Conservation (phyloP, 2,113 vertebrate genomes). For the Chaetorhynchus papuensis region DNA sequence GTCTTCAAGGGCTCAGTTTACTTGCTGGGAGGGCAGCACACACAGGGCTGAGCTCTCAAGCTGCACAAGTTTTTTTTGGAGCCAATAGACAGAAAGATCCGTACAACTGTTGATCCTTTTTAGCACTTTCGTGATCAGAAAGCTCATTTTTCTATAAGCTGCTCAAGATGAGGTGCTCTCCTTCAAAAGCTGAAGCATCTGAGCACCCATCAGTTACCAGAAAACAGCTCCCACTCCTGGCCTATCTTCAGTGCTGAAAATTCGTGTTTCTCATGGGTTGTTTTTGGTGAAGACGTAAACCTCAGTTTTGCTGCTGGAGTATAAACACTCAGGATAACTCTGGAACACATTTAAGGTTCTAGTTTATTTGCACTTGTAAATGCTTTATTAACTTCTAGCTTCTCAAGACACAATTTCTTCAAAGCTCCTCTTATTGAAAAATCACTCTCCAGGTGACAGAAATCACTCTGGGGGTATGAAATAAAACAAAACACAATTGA, state of each 20-base stretch:
- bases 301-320: not conserved
- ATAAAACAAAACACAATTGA: not conserved
- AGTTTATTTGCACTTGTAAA: not conserved
- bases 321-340: not conserved
- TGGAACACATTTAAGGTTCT: not conserved
- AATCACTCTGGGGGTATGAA: not conserved
- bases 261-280: not conserved
- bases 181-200: not conserved
- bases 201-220: not conserved
- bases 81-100: not conserved
- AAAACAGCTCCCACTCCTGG: not conserved
- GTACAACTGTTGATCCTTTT: not conserved
- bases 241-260: not conserved
- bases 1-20: not conserved
- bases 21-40: not conserved
- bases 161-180: not conserved
- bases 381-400: not conserved
- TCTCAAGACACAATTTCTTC: not conserved
- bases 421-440: not conserved
- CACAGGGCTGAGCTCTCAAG: not conserved
- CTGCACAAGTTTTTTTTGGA: not conserved
- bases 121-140: not conserved
- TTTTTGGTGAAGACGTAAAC: not conserved
- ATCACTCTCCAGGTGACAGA: not conserved
- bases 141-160: not conserved